Percentiles rank a stretch among this genome's conserved stretches.
Conservation (phyloP, 2,888 invertebrate genomes). For the Chrysolina oricalcia region DNA sequence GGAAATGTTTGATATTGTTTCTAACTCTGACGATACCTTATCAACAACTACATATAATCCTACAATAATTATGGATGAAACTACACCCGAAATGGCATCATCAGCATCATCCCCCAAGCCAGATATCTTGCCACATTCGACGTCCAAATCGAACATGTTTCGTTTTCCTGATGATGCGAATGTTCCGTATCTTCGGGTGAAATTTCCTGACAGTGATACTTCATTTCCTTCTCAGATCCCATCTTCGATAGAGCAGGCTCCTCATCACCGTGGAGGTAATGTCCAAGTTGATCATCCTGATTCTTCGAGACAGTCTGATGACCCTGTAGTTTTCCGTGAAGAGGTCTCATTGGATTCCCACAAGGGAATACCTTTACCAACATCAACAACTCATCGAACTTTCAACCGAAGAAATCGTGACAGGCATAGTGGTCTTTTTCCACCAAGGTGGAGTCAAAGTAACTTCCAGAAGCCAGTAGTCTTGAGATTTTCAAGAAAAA, state of each 20-base stretch:
- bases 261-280: constrained; percentile 4
- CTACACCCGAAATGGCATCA: constrained; percentile 28
- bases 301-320: constrained; percentile 33
- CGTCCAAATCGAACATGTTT: constrained; percentile 37
- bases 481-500: constrained; percentile 65
- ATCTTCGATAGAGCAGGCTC: constrained; percentile 32
- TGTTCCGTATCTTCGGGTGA: constrained; percentile 40
- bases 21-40: neutral
- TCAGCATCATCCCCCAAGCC: constrained; percentile 41
- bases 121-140: constrained; percentile 46
- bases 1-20: neutral
- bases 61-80: constrained; percentile 26
- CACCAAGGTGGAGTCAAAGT: constrained; percentile 59
- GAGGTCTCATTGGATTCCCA: constrained; percentile 33
- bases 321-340: constrained; percentile 35
- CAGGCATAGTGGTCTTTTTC: constrained; percentile 61
- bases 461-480: constrained; percentile 64
- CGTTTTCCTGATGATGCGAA: constrained; percentile 52
- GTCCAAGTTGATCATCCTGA: constrained; percentile 16
- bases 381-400: constrained; percentile 27
- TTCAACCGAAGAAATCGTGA: constrained; percentile 60
- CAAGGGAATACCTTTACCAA: neutral
- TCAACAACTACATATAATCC: constrained; percentile 38
- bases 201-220: constrained; percentile 51
- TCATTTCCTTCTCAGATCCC: constrained; percentile 40